These are phyloP conservation scores for Lasioglossum albipes DNA, from an alignment of 1,140 invertebrate species.

Conservation along the genomic window DNA sequence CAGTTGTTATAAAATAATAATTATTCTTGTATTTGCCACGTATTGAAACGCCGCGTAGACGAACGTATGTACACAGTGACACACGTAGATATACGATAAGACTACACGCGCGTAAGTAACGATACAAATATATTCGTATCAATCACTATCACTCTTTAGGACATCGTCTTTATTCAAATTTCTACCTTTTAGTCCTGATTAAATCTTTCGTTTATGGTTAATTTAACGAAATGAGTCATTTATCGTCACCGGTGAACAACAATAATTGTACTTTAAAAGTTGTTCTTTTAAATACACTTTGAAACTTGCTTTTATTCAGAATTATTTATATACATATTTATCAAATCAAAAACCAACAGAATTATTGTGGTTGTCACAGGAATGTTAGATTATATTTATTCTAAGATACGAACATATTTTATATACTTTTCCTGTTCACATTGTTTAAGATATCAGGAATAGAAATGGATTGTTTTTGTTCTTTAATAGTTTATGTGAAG, in stretches of 20 bases:
- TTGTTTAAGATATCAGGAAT: too few relatives aligned
- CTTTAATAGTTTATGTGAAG: background rate
- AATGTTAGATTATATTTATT: background rate
- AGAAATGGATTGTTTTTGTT: background rate
- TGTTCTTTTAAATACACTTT: too few relatives aligned
- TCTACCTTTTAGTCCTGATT: background rate
- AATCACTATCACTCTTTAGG: background rate
- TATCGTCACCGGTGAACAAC: background rate
- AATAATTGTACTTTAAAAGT: background rate
- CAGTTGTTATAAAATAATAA: constrained; percentile 20
- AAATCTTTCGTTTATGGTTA: background rate
- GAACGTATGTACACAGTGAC: constrained; percentile 16
- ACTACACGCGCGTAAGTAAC: background rate
- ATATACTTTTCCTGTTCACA: too few relatives aligned
- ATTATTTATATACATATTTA: background rate
- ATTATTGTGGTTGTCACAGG: too few relatives aligned
- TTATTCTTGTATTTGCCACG: constrained; percentile 42
- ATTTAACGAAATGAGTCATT: background rate
- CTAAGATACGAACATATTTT: background rate
- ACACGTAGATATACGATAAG: constrained; percentile 25
- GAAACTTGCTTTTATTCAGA: too few relatives aligned
- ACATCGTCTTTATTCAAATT: background rate
- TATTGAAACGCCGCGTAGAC: constrained; percentile 35
- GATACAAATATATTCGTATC: too few relatives aligned
- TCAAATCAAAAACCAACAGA: background rate